Evolutionary conservation across 2,113 vertebrate species (phyloP), one percentile per base, ranked within the genome.

Genomic region (Carassius gibelio): DNA sequence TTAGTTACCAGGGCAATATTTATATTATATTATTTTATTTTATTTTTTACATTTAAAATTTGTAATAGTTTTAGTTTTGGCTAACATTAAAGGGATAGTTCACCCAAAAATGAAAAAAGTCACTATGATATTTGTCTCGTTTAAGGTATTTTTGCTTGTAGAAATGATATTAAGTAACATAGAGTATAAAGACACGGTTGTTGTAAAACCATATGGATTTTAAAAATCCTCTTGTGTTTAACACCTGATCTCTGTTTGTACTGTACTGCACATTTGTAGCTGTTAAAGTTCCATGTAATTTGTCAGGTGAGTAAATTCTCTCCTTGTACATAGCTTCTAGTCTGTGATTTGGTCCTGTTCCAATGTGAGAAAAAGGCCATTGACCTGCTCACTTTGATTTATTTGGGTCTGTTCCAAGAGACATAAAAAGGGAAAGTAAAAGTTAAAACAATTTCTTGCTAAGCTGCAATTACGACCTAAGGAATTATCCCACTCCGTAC

Each of bases 401-500:
- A 81, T 50, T 81, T 81, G 38, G 78, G 36, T 68, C 61, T 50
- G 13, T 81, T 81, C 78, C 78, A 68, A 81, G 59, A 81, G 61
- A 45, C 78, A 81, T 81, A 81, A 66, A 81, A 50, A 81, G 15
- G 8, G 38, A 81, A 81, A 50, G 23, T 66, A 8, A 64, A 45
- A 64, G 34, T 26, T 76, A 76, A 55, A 76, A 55, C 74, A 76
- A 76, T 76, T 15, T 76, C 75, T 55, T 30, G 36, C 38, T 66
- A 81, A 81, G 14, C 61, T 81, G 78, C 61, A 34, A 81, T 66
- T 66, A 66, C 15, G 23, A 50, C 8, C 42, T 30, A 50, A 6
- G 75, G 75, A 76, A 76, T 76, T 76, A 76, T 68, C 14, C 2
- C 38, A 50, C n/a, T 26, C 61, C 14, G 3, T 68, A 66, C 61